These are phyloP conservation scores for Turritopsis dohrnii DNA, from an alignment of 30 jellyfish, hydroid and myxozoan genomes.

Conservation along the genomic window DNA sequence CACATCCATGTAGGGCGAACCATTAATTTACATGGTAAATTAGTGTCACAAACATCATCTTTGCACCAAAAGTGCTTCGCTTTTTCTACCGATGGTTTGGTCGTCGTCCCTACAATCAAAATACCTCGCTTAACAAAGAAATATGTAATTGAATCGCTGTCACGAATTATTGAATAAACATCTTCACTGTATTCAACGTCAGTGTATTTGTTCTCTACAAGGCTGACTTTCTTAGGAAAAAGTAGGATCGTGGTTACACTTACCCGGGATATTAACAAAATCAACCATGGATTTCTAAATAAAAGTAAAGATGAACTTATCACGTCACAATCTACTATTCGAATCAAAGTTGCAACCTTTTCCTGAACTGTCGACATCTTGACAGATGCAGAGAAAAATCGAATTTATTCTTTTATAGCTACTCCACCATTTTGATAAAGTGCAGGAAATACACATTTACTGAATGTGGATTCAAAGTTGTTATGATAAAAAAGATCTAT, in stretches of 20 bases:
- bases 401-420: too few relatives aligned
- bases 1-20: background rate
- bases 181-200: too few relatives aligned
- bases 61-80: background rate
- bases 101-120: background rate
- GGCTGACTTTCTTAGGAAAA: background rate
- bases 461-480: too few relatives aligned
- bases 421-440: too few relatives aligned
- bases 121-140: background rate
- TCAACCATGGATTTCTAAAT: background rate
- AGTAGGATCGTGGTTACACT: background rate
- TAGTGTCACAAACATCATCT: background rate
- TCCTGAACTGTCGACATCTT: too few relatives aligned
- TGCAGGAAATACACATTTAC: too few relatives aligned
- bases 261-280: background rate
- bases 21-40: background rate
- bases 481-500: too few relatives aligned
- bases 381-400: too few relatives aligned
- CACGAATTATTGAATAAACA: background rate
- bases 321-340: background rate
- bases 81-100: background rate
- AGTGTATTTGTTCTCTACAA: too few relatives aligned
- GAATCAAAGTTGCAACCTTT: background rate
- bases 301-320: background rate
- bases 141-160: background rate